Percentiles rank a stretch among this genome's conserved stretches.
Evolutionary conservation across 35 echinoderm and acorn worm species (phyloP).

Genomic region (Eucidaris tribuloides): DNA sequence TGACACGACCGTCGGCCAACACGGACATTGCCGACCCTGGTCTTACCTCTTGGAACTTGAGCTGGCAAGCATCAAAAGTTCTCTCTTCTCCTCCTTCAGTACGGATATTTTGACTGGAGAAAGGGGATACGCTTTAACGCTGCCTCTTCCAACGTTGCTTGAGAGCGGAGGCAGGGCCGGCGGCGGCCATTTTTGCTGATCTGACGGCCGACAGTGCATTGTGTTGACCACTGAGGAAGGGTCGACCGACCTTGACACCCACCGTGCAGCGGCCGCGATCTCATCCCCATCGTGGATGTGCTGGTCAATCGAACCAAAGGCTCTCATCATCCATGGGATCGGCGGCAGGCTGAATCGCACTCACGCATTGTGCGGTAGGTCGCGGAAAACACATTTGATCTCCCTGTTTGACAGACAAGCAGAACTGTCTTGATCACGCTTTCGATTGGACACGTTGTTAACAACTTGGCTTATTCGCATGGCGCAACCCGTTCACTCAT

Average conservation of each 20-base stretch:
- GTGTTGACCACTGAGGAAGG: slow-evolving; percentile 72
- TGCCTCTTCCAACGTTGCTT: slow-evolving; percentile 88
- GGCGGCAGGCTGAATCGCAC: not conserved
- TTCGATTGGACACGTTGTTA: slow-evolving; percentile 65
- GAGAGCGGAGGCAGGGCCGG: slow-evolving; percentile 50
- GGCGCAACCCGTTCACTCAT: slow-evolving; percentile 25
- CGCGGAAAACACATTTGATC: slow-evolving; percentile 56
- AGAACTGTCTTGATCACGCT: slow-evolving; percentile 73
- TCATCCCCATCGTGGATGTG: slow-evolving; percentile 13
- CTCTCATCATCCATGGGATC: slow-evolving; percentile 12
- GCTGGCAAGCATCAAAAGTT: slow-evolving; percentile 89
- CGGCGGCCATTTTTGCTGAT: slow-evolving; percentile 88
- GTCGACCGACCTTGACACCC: slow-evolving; percentile 93
- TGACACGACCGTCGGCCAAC: slow-evolving; percentile 55
- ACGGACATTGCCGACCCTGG: slow-evolving; percentile 41
- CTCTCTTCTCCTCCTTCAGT: slow-evolving; percentile 95
- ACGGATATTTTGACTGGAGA: slow-evolving; percentile 85
- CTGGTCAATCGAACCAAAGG: not conserved
- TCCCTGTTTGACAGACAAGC: slow-evolving; percentile 68
- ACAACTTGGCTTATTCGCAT: too few species aligned
- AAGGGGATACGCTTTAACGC: slow-evolving; percentile 81
- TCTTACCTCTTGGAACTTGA: slow-evolving; percentile 62
- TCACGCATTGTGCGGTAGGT: slow-evolving; percentile 30
- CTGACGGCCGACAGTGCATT: slow-evolving; percentile 63
- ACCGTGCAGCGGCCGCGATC: slow-evolving; percentile 38